These are phyloP conservation scores for Fabriciana adippe DNA, from an alignment of 2,888 invertebrate genomes.

Conservation along the genomic window DNA sequence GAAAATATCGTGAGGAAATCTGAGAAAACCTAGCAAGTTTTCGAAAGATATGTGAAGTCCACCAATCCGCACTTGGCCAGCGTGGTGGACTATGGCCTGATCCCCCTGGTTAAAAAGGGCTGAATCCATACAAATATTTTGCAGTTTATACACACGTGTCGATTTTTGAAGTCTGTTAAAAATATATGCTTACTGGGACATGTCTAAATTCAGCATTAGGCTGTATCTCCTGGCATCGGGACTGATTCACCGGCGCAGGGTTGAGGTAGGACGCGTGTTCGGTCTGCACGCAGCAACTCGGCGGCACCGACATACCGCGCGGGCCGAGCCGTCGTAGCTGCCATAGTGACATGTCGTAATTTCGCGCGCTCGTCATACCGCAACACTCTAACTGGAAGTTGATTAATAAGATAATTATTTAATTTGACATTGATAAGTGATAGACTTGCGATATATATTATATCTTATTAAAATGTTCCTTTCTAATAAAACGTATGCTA, in stretches of 20 bases:
- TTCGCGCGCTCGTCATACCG: constrained; percentile 88
- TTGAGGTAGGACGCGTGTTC: constrained; percentile 85
- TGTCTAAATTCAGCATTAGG: constrained; percentile 83
- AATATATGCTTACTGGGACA: constrained; percentile 71
- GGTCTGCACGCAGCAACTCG: constrained; percentile 86
- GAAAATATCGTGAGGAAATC: no score
- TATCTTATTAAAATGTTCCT: no score
- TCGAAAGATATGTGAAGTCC: no score
- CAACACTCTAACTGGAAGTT: constrained; percentile 87
- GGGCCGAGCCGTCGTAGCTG: constrained; percentile 88
- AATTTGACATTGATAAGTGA: no score
- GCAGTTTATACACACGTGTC: no score
- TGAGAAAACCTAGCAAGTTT: no score
- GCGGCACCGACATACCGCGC: constrained; percentile 85
- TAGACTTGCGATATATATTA: no score
- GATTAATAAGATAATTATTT: neutral
- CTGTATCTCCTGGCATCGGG: constrained; percentile 86
- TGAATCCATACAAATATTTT: no score
- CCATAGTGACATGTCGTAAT: constrained; percentile 92
- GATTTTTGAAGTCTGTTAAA: neutral
- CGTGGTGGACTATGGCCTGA: no score
- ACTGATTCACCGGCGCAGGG: constrained; percentile 87
- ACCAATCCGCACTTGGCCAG: no score
- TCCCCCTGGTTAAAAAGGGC: no score
- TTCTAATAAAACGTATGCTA: no score